Percentiles rank a stretch among this genome's conserved stretches.
phyloP scores from a whole-genome alignment of 2,113 vertebrate species.

The Phyllopteryx taeniolatus region DNA sequence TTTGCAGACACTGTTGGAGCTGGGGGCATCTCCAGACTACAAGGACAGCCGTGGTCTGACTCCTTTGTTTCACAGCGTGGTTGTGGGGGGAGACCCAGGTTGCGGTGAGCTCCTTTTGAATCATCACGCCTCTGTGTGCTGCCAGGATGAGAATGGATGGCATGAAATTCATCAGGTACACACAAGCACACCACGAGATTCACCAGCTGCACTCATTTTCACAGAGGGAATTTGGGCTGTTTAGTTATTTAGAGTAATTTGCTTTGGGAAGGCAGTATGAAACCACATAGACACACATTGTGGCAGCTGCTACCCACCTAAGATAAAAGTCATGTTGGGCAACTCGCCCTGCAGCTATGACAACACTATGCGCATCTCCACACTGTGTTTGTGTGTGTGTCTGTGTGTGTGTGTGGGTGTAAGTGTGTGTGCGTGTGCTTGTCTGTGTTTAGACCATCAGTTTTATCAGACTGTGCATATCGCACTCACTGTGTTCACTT shows the following conservation, averaged over 20 bases:
- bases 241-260: constrained; percentile 23
- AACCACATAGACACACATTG: constrained; percentile 19
- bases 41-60: constrained; percentile 94
- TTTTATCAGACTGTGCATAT: constrained; percentile 35
- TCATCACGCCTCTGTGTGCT: constrained; percentile 81
- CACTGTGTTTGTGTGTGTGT: neutral
- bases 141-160: constrained; percentile 94
- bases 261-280: constrained; percentile 16
- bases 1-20: constrained; percentile 84
- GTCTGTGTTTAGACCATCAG: constrained; percentile 19
- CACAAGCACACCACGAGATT: neutral
- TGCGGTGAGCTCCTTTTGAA: constrained; percentile 91
- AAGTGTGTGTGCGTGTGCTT: no score
- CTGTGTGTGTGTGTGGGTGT: neutral
- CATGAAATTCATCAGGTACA: constrained; percentile 94
- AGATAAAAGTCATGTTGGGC: constrained; percentile 40
- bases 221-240: neutral
- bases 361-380: constrained; percentile 10
- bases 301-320: constrained; percentile 45
- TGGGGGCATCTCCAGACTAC: constrained; percentile 91
- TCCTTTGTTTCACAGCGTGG: constrained; percentile 85
- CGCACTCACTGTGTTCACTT: constrained; percentile 10
- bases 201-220: constrained; percentile 1
- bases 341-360: constrained; percentile 28
- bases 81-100: constrained; percentile 88